Conservation (phyloP, 2,113 vertebrate genomes). For the Seriola dumerili region DNA sequence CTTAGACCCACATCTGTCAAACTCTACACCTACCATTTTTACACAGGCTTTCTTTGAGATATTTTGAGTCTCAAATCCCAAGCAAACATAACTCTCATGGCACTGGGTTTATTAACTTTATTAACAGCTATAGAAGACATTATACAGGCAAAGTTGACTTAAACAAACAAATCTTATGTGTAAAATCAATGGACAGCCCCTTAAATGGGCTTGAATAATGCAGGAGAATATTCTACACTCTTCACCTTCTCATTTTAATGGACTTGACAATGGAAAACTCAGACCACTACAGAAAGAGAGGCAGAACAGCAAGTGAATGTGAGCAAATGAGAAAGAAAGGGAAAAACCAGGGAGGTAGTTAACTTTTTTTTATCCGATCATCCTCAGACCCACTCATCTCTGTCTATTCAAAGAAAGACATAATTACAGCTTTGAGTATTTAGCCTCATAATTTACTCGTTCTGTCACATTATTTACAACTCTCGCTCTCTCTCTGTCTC, state of each 20-base stretch:
- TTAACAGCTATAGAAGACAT: background rate
- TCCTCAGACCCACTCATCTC: slow-evolving; percentile 79
- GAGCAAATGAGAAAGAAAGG: slow-evolving; percentile 43
- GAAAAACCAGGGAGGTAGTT: slow-evolving; percentile 48
- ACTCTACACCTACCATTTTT: background rate
- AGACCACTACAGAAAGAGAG: slow-evolving; percentile 3
- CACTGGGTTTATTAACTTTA: background rate
- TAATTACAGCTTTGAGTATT: slow-evolving; percentile 88
- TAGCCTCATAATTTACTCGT: slow-evolving; percentile 82
- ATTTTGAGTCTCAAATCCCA: background rate
- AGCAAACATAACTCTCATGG: background rate
- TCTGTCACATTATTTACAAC: slow-evolving; percentile 80
- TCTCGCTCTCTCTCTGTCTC: slow-evolving; percentile 38
- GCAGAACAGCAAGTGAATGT: slow-evolving; percentile 21
- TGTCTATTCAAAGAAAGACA: slow-evolving; percentile 81
- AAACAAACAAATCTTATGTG: slow-evolving; percentile 10
- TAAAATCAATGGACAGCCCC: slow-evolving; percentile 4
- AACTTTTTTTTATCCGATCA: slow-evolving; percentile 75
- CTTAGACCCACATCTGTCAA: background rate
- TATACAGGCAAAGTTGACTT: background rate
- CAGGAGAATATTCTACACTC: background rate
- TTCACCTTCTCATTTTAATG: background rate
- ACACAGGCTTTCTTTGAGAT: background rate
- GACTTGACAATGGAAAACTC: slow-evolving; percentile 24
- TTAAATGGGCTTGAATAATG: slow-evolving; percentile 24